These are phyloP conservation scores for Rhinoderma darwinii DNA, from an alignment of 2,113 vertebrate genomes.

Conservation along the genomic window DNA sequence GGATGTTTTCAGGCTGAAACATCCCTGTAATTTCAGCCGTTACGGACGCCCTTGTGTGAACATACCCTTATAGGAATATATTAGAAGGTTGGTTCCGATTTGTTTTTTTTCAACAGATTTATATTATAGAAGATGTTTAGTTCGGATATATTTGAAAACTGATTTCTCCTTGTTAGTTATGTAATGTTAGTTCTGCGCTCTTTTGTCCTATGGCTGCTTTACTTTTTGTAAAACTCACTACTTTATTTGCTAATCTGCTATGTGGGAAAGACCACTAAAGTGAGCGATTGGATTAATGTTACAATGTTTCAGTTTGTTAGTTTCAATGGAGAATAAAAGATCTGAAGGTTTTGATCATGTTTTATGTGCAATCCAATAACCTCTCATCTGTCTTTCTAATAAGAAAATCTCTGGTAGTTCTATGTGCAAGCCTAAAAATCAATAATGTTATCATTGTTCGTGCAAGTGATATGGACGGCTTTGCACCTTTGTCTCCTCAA, in stretches of 20 bases:
- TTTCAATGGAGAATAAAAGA: conserved; percentile 39
- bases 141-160: neutral
- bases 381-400: conserved; percentile 38
- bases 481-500: neutral
- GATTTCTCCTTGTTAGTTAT: neutral
- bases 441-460: conserved; percentile 30
- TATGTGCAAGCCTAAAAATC: conserved; percentile 29
- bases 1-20: too few species aligned
- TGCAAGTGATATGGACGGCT: conserved; percentile 3
- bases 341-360: conserved; percentile 19
- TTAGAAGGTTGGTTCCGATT: too few species aligned
- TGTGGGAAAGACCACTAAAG: neutral
- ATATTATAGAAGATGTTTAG: too few species aligned
- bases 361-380: conserved; percentile 44
- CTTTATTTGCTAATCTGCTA: neutral
- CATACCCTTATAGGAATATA: too few species aligned
- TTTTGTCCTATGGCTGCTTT: neutral
- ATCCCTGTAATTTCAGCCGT: too few species aligned
- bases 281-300: conserved; percentile 3
- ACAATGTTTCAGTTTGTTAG: neutral
- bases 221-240: neutral
- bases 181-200: neutral
- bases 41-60: too few species aligned
- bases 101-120: too few species aligned
- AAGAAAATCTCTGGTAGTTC: conserved; percentile 28